Evolutionary conservation across 1,140 invertebrate genomes (phyloP).

Genomic region (Cydia splendana): DNA sequence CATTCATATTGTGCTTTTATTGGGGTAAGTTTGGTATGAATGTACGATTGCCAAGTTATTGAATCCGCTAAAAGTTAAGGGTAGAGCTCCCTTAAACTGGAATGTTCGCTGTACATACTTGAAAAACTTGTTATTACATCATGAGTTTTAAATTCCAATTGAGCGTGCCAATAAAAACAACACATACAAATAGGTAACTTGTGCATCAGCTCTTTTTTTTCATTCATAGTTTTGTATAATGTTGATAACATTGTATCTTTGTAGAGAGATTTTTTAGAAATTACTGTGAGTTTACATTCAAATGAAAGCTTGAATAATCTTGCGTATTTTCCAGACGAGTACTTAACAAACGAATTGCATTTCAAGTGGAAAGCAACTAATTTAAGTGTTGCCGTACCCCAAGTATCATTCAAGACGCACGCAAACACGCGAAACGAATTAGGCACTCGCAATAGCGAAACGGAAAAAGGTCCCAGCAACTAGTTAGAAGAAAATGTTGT

Average conservation of each 20-base stretch:
- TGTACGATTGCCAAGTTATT: constrained; percentile 6
- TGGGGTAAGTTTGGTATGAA: constrained; percentile 3
- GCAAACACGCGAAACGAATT: constrained; percentile 64
- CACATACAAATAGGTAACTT: too few relatives aligned
- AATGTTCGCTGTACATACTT: too few relatives aligned
- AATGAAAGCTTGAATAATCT: constrained; percentile 48
- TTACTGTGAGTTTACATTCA: neutral
- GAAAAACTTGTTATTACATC: neutral
- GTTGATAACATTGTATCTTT: neutral
- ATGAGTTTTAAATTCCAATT: neutral
- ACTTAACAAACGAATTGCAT: constrained; percentile 56
- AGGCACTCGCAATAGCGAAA: constrained; percentile 26
- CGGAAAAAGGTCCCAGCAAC: neutral
- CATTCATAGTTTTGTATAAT: neutral
- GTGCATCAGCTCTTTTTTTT: too few relatives aligned
- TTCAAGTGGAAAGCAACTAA: constrained; percentile 74
- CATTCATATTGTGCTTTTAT: constrained; percentile 19
- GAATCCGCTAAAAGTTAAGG: neutral
- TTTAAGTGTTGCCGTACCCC: constrained; percentile 69
- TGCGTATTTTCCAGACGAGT: constrained; percentile 59
- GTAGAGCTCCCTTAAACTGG: too few relatives aligned
- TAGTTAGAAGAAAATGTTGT: neutral
- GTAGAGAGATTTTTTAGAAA: neutral
- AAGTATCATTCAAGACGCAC: constrained; percentile 62
- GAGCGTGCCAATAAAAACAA: too few relatives aligned